phyloP scores from a whole-genome alignment of 1,140 invertebrate genomes.

The Rhyacophila brunnea region DNA sequence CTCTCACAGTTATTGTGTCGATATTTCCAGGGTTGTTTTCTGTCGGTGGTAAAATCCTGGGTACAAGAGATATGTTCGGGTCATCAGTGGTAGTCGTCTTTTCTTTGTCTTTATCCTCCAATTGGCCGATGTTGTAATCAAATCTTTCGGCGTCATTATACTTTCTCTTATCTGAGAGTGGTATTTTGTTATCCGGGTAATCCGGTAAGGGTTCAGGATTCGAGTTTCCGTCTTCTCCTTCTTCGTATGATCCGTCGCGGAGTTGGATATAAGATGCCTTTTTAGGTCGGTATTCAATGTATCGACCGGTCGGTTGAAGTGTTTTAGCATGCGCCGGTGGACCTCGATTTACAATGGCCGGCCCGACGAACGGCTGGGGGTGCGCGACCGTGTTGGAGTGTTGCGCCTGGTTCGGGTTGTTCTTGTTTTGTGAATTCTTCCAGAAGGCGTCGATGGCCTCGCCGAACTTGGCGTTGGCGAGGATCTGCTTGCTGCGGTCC shows the following conservation, averaged over 20 bases:
- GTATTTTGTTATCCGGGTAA: conserved; percentile 37
- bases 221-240: too few species aligned
- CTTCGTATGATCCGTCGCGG: too few species aligned
- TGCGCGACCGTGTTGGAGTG: conserved; percentile 10
- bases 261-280: not conserved
- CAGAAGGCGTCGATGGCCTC: conserved; percentile 47
- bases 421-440: conserved; percentile 25
- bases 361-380: not conserved
- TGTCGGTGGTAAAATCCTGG: conserved; percentile 48
- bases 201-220: not conserved
- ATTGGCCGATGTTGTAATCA: conserved; percentile 25
- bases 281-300: not conserved
- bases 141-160: conserved; percentile 34
- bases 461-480: conserved; percentile 38
- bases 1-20: conserved; percentile 50
- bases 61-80: conserved; percentile 43
- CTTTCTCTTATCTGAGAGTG: conserved; percentile 19
- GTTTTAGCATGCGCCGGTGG: conserved; percentile 13
- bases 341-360: not conserved
- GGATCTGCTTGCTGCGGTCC: conserved; percentile 36
- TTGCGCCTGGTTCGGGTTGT: conserved; percentile 14
- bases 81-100: conserved; percentile 49
- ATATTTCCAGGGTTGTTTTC: conserved; percentile 52
- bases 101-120: conserved; percentile 41
- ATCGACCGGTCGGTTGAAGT: conserved; percentile 7